Base-by-base conservation (phyloP, 2,113 vertebrate genomes). In the Gopherus evgoodei region DNA sequence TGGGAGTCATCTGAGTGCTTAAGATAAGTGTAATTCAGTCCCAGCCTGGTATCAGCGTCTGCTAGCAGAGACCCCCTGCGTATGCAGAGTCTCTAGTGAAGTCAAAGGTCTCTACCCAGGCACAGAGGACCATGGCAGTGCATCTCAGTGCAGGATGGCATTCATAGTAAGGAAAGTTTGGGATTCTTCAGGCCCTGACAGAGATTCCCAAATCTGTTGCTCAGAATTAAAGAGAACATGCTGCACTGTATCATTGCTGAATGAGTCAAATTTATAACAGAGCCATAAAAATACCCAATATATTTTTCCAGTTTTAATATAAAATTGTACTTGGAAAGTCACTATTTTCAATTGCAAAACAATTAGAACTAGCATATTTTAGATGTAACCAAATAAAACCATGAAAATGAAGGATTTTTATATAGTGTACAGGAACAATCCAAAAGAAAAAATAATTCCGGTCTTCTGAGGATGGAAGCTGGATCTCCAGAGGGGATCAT, bases 251-350 rank as follows among this genome's bases (percentile, higher is more conserved):
- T 62, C 57, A 62, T 62, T 62, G 57, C 27, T 31, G 57, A 62
- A 0, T 1, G 11, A 2, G 1, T 3, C 3, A 16, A 5, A 4
- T 87, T 76, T 3, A 17, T 13, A 17, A 57, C 16, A 6, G 57
- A 62, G 27, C 7, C 1, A 76, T 49, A 2, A 1, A 5, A 1
- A 0, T 29, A 49, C 42, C 25, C 44, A 44, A 49, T 38, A n/a
- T 3, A 21, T 29, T 72, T 72, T 72, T 11, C 16, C 16, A 72
- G 65, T 72, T 38, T 72, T 17, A 72, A 38, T 72, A 72, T 72
- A 19, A 38, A 38, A 21, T 19, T 72, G 22, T 16, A 38, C 27
- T 62, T 62, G 57, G 27, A 62, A 59, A 62, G 27, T 62, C 11
- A 31, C 27, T 62, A 29, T 62, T 31, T 62, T 31, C 57, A 62